Evolutionary conservation across 2,888 invertebrate species (phyloP).

Genomic region (Caenorhabditis virilis): DNA sequence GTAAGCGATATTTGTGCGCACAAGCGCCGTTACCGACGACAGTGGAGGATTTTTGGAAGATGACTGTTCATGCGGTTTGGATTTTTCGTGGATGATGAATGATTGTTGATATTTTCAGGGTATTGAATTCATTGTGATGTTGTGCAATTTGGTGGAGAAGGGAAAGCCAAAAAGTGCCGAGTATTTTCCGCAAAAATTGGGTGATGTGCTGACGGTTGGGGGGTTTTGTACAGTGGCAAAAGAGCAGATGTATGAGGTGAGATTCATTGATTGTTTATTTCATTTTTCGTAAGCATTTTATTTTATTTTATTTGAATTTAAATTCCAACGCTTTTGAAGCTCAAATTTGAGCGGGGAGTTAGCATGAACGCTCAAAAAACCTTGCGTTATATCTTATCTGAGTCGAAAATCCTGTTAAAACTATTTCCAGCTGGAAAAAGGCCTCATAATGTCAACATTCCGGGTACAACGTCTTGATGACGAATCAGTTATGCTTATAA

Average conservation of each 20-base stretch:
- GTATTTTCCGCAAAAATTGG: slow-evolving; percentile 30
- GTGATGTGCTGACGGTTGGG: slow-evolving; percentile 18
- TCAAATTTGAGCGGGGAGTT: not conserved
- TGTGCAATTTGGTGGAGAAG: slow-evolving; percentile 9
- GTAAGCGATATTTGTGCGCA: slow-evolving; percentile 2
- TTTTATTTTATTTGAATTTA: not conserved
- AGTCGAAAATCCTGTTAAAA: not conserved
- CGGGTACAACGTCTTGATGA: slow-evolving; percentile 12
- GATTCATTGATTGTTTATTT: not conserved
- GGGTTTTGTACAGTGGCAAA: slow-evolving; percentile 17
- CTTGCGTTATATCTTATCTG: not conserved
- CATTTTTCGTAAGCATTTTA: not conserved
- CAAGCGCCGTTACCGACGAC: slow-evolving; percentile 2
- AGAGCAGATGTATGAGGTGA: slow-evolving; percentile 13
- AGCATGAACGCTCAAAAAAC: slow-evolving; percentile 10
- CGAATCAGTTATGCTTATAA: slow-evolving; percentile 1
- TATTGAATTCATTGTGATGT: slow-evolving; percentile 5
- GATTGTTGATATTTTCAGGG: not conserved
- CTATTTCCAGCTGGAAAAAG: slow-evolving; percentile 18
- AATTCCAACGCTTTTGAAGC: not conserved
- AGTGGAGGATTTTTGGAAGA: slow-evolving; percentile 5
- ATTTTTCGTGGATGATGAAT: slow-evolving; percentile 2
- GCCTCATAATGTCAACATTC: slow-evolving; percentile 10
- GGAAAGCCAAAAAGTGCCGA: slow-evolving; percentile 34
- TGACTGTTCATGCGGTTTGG: too few species aligned